Evolutionary conservation across 2,888 invertebrate species (phyloP), one percentile per base, ranked within the genome.

Genomic region (Drosophila monieri): DNA sequence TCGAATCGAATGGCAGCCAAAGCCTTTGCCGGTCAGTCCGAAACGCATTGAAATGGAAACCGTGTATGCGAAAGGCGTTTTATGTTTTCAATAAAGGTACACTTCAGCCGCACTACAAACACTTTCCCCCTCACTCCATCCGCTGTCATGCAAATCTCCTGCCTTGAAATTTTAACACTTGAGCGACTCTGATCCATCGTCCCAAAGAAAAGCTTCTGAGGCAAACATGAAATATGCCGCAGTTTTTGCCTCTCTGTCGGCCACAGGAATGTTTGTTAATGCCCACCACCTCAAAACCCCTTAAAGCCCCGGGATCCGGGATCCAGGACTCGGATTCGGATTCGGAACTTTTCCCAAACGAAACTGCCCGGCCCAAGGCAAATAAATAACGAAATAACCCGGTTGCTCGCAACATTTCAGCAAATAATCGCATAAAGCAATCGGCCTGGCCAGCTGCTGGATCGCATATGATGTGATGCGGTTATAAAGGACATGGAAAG

Each of bases 341-440:
- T 8, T 3, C 39, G 39, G 39, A 18, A 41, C 39, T 41, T 15
- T 18, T 41, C 15, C 39, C 35, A 35, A 35, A 35, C 35, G 51
- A 35, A 60, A 49, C 46, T 47, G 56, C 44, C 27, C 10, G 59
- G 59, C 75, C 70, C 67, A 66, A 78, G 71, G 76, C 88, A 85
- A 80, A 88, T 88, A 84, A 88, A 84, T 84, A 84, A 84, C 74
- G 70, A 65, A 78, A 69, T 35, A 74, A 58, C 67, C 61, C 76
- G 59, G 77, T 83, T 41, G 39, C 80, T 61, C 49, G 87, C 85
- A 70, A 86, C 81, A 88, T 87, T 81, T 81, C 76, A 76, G 88
- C 88, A 84, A 84, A 88, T 84, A 84, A 84, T 88, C 84, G 85
- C 88, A 84, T 88, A 88, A 87, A 84, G 85, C 88, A 85, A 78